Percentiles rank a stretch among this genome's conserved stretches.
phyloP scores from a whole-genome alignment of 2,888 invertebrate genomes.

The Harpalus rubripes region DNA sequence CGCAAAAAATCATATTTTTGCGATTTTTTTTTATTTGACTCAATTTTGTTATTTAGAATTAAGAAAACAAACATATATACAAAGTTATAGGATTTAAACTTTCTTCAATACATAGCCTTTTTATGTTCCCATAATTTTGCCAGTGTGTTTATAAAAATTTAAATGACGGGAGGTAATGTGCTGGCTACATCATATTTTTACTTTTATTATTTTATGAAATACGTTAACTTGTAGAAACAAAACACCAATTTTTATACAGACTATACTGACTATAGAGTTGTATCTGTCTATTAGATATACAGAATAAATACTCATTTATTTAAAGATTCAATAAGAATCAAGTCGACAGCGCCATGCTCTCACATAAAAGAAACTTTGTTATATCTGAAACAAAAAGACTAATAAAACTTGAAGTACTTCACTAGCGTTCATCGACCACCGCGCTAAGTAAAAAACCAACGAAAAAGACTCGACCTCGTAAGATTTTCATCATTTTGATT shows the following conservation, averaged over 20 bases:
- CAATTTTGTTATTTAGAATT: no score
- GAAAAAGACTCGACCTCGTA: constrained; percentile 4
- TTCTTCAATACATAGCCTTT: no score
- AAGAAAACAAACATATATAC: no score
- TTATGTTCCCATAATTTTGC: no score
- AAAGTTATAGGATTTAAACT: no score
- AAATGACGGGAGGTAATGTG: no score
- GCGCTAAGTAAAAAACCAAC: constrained; percentile 32
- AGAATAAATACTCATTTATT: not conserved
- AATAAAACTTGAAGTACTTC: constrained; percentile 34
- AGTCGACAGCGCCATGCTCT: not conserved
- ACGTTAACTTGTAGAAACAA: not conserved
- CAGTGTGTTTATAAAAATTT: no score
- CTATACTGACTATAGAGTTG: not conserved
- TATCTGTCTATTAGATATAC: not conserved
- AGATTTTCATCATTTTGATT: constrained; percentile 50
- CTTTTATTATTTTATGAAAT: not conserved
- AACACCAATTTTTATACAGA: not conserved
- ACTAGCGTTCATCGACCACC: constrained; percentile 21
- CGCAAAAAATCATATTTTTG: no score
- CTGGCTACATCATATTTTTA: not conserved
- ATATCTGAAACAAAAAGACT: constrained; percentile 28
- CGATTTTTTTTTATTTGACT: no score
- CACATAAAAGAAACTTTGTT: constrained; percentile 39
- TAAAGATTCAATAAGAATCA: not conserved